Conservation (phyloP, 1,140 invertebrate genomes). For the Micrasema longulum region DNA sequence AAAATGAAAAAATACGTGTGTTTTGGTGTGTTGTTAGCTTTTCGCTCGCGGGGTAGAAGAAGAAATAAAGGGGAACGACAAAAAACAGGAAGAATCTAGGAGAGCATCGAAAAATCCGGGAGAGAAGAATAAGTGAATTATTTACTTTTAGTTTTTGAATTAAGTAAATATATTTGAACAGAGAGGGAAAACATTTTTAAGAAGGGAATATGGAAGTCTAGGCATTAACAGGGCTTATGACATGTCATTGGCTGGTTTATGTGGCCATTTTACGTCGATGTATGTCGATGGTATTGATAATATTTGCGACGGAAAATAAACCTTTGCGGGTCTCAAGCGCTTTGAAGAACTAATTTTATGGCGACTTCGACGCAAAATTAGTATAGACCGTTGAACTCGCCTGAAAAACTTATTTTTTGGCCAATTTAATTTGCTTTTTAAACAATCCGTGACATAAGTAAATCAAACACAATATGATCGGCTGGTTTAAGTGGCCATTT, state of each 20-base stretch:
- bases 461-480: slow-evolving; percentile 21
- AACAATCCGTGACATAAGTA: background rate
- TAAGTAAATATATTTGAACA: too few species aligned
- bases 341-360: slow-evolving; percentile 19
- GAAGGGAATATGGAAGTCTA: too few species aligned
- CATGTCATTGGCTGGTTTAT: too few species aligned
- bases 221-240: too few species aligned
- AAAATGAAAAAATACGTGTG: slow-evolving; percentile 24
- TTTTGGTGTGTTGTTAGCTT: slow-evolving; percentile 6
- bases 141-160: background rate
- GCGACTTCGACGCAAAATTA: slow-evolving; percentile 1
- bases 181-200: too few species aligned
- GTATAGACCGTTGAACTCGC: slow-evolving; percentile 6
- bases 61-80: background rate
- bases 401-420: too few species aligned
- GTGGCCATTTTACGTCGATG: background rate
- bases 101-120: background rate
- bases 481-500: too few species aligned
- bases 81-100: background rate
- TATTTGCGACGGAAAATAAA: too few species aligned
- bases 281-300: too few species aligned
- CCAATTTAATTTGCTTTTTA: background rate
- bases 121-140: background rate
- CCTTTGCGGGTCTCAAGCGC: too few species aligned
- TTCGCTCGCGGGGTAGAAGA: background rate